phyloP scores from a whole-genome alignment of 2,888 invertebrate genomes.

The Parnassius orleans region DNA sequence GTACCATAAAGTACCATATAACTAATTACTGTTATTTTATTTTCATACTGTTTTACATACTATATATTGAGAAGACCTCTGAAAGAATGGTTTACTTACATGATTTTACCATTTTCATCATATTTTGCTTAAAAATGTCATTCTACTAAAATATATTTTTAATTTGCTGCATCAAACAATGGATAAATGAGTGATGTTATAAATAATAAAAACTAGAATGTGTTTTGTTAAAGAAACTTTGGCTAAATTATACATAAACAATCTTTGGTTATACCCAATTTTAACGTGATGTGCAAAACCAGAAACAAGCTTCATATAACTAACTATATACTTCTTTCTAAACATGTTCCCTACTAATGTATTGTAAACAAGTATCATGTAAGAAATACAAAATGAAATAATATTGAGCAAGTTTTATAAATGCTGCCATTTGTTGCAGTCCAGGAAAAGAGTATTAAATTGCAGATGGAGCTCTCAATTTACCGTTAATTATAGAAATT shows the following conservation, averaged over 20 bases:
- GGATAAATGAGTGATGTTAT: too few species aligned
- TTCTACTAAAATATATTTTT: too few species aligned
- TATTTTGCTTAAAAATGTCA: too few species aligned
- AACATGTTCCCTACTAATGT: slow-evolving; percentile 6
- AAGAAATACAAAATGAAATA: slow-evolving; percentile 3
- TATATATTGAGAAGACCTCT: neutral
- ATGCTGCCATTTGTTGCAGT: neutral
- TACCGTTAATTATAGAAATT: neutral
- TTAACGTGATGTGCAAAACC: slow-evolving; percentile 21
- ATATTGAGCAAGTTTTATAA: slow-evolving; percentile 18
- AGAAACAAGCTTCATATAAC: slow-evolving; percentile 7
- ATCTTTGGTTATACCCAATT: slow-evolving; percentile 25
- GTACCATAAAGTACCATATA: slow-evolving; percentile 33
- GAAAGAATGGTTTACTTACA: slow-evolving; percentile 2
- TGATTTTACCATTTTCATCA: neutral
- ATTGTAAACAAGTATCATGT: slow-evolving; percentile 5
- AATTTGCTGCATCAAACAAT: too few species aligned
- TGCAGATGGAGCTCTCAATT: slow-evolving; percentile 6
- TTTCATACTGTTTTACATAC: slow-evolving; percentile 8
- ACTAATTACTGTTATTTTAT: slow-evolving; percentile 19
- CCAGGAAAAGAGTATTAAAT: slow-evolving; percentile 5
- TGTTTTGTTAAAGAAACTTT: slow-evolving; percentile 14
- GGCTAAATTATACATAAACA: slow-evolving; percentile 23
- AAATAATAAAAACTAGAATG: too few species aligned
- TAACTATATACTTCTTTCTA: neutral